A percentile compares a stretch with the other conserved stretches of the same genome.
These are phyloP conservation scores for Musca domestica DNA, from an alignment of 1,140 invertebrate species.

Conservation along the genomic window DNA sequence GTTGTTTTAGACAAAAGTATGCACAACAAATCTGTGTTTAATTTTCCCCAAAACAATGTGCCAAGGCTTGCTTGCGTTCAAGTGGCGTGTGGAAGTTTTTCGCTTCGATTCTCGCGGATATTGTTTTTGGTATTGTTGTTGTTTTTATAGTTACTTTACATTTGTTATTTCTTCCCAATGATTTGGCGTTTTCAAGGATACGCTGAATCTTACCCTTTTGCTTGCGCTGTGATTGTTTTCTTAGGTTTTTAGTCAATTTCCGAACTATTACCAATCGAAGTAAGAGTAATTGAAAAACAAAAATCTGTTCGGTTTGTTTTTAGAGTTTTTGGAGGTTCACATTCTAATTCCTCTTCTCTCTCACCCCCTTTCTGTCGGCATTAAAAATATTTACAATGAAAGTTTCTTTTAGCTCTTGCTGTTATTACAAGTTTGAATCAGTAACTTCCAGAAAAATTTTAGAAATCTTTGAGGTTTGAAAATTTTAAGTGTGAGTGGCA, in stretches of 20 bases:
- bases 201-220: neutral
- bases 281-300: constrained; percentile 20
- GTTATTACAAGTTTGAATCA: no score
- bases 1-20: neutral
- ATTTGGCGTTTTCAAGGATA: neutral
- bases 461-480: no score
- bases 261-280: constrained; percentile 8
- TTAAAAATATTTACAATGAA: no score
- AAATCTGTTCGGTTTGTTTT: no score
- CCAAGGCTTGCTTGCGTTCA: neutral
- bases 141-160: neutral
- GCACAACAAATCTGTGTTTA: constrained; percentile 18
- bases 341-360: no score
- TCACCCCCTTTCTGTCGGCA: no score
- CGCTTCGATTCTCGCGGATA: neutral
- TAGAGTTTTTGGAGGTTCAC: no score
- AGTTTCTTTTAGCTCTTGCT: no score
- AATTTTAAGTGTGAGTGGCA: no score
- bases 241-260: constrained; percentile 12
- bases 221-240: constrained; percentile 1
- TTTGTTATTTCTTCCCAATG: neutral
- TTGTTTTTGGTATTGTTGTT: neutral
- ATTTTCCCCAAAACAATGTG: constrained; percentile 15
- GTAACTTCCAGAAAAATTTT: no score
- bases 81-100: no score